phyloP scores from a whole-genome alignment of 2,113 vertebrate genomes.

The Petrocephalus zakoni region DNA sequence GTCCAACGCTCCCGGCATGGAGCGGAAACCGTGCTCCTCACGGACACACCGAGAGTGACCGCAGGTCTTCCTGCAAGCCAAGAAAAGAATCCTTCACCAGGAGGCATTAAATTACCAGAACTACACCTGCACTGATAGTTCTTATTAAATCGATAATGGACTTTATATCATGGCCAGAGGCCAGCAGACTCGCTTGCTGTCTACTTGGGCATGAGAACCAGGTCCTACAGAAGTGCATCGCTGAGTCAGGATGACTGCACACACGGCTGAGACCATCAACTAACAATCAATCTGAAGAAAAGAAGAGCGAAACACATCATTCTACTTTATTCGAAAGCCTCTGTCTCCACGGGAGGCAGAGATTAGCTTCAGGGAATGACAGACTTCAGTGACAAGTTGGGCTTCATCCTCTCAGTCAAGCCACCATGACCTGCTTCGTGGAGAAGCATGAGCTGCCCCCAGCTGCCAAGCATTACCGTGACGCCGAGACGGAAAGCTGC shows the following conservation, averaged over 20 bases:
- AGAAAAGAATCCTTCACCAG: not conserved
- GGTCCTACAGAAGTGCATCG: not conserved
- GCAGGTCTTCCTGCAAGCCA: constrained; percentile 54
- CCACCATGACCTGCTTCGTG: not conserved
- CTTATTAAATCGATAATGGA: not conserved
- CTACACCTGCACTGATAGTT: not conserved
- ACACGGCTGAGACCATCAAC: not conserved
- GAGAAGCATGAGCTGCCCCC: not conserved
- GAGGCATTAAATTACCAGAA: not conserved
- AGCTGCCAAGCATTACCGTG: not conserved
- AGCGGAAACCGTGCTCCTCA: constrained; percentile 51
- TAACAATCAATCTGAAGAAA: not conserved
- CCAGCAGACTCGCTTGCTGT: not conserved
- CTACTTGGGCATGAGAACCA: not conserved
- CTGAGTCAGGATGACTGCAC: not conserved
- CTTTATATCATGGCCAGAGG: not conserved
- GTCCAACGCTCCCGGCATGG: constrained; percentile 48
- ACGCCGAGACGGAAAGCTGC: not conserved
- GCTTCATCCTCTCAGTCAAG: not conserved
- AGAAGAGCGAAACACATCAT: not conserved
- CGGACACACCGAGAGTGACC: constrained; percentile 58
- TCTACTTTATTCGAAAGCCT: not conserved
- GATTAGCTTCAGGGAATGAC: not conserved
- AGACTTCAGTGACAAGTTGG: not conserved
- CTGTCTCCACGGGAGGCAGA: not conserved